phyloP scores from a whole-genome alignment of 2,113 vertebrate genomes.

The Rhegmatorhina hoffmannsi region DNA sequence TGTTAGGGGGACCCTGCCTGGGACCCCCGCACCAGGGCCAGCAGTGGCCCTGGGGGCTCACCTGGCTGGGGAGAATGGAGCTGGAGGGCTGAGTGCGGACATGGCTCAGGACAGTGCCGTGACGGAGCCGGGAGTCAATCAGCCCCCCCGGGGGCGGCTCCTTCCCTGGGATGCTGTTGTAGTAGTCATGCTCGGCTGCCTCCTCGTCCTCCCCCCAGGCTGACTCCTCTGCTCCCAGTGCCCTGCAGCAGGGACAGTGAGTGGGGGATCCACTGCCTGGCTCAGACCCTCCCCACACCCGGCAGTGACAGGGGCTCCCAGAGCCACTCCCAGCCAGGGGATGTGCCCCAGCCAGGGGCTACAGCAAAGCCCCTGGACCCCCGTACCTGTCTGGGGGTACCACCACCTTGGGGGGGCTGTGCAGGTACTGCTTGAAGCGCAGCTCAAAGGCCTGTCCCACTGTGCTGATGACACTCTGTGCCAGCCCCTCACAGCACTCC shows the following conservation, averaged over 20 bases:
- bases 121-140: slow-evolving; percentile 86
- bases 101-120: slow-evolving; percentile 44
- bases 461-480: slow-evolving; percentile 93
- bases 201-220: slow-evolving; percentile 90
- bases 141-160: slow-evolving; percentile 90
- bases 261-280: background rate
- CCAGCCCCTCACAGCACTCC: slow-evolving; percentile 93
- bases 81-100: slow-evolving; percentile 73
- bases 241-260: slow-evolving; percentile 53
- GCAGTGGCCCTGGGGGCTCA: slow-evolving; percentile 13
- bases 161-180: slow-evolving; percentile 97
- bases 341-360: rapidly evolving
- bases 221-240: slow-evolving; percentile 77
- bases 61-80: background rate
- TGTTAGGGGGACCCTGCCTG: rapidly evolving
- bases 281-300: background rate
- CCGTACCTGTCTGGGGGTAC: slow-evolving; percentile 77
- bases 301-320: background rate
- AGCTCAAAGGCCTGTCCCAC: slow-evolving; percentile 97
- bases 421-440: slow-evolving; percentile 96
- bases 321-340: background rate
- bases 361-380: rapidly evolving
- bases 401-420: slow-evolving; percentile 89
- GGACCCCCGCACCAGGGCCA: rapidly evolving
- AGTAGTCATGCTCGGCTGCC: slow-evolving; percentile 85